Evolutionary conservation across 2,797 vertebrate species (phyloP).

Genomic region (Pterois miles): DNA sequence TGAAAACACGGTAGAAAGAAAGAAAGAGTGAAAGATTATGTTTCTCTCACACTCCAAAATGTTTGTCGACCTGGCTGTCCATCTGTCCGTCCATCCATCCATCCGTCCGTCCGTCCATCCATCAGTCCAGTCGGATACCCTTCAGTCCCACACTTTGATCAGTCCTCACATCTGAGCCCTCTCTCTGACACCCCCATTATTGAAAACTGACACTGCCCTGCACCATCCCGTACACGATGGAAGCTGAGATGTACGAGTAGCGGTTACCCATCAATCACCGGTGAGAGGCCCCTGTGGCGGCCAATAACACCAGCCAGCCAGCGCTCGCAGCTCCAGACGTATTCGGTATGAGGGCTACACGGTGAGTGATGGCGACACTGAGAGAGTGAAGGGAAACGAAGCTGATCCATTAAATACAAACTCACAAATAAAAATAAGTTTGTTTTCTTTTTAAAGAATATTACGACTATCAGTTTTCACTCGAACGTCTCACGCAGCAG

Average conservation of each 20-base stretch:
- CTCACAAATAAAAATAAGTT: background rate
- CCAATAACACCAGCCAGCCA: conserved; percentile 50
- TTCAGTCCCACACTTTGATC: conserved; percentile 17
- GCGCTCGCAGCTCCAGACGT: conserved; percentile 19
- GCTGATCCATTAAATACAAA: conserved; percentile 7
- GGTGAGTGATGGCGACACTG: conserved; percentile 41
- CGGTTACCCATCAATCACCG: conserved; percentile 66
- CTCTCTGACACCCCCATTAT: conserved; percentile 23
- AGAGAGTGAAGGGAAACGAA: conserved; percentile 11
- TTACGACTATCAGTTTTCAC: too few relatives aligned
- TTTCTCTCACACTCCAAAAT: background rate
- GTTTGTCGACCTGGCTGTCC: background rate
- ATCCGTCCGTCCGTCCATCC: background rate
- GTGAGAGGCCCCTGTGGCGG: conserved; percentile 45
- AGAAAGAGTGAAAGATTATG: background rate
- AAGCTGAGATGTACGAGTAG: conserved; percentile 55
- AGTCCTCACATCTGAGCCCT: background rate
- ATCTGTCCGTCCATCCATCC: background rate
- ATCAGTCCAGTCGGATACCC: background rate
- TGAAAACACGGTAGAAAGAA: background rate
- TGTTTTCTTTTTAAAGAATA: background rate
- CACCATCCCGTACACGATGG: conserved; percentile 29
- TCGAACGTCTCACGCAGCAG: too few relatives aligned
- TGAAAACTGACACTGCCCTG: conserved; percentile 49
- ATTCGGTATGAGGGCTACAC: background rate